Evolutionary conservation across 2,113 vertebrate genomes (phyloP).

Genomic region (Prionailurus bengalensis): DNA sequence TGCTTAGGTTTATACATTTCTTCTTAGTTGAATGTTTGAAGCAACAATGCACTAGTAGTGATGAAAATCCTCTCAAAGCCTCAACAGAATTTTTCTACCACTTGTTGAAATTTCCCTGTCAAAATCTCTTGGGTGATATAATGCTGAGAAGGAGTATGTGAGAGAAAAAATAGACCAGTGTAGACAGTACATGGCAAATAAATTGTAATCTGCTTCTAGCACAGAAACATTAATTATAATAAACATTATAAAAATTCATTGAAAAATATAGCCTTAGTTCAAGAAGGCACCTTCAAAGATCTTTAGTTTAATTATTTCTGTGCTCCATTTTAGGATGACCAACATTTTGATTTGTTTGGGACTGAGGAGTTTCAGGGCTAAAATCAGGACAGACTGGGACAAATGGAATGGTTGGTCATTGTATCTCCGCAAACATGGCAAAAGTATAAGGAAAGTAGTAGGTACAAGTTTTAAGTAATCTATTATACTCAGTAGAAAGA

Average conservation of each 20-base stretch:
- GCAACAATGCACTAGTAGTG: not conserved
- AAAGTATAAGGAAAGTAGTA: not conserved
- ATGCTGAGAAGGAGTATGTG: not conserved
- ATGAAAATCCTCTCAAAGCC: conserved; percentile 34
- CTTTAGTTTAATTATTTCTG: not conserved
- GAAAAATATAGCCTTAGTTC: not conserved
- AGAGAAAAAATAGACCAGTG: not conserved
- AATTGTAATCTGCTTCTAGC: not conserved
- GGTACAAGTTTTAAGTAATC: not conserved
- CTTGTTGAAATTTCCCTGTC: conserved; percentile 55
- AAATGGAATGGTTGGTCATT: not conserved
- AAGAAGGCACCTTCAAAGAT: not conserved
- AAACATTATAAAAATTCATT: not conserved
- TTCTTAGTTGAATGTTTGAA: conserved; percentile 59
- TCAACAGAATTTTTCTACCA: conserved; percentile 31
- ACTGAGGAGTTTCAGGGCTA: not conserved
- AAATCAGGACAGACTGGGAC: not conserved
- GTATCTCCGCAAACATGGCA: not conserved
- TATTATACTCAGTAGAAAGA: not conserved
- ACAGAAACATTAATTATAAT: conserved; percentile 11
- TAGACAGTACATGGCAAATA: not conserved
- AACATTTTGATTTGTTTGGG: not conserved
- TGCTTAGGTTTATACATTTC: not conserved
- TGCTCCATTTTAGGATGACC: not conserved
- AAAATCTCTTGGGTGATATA: conserved; percentile 1